A percentile compares a stretch with the other conserved stretches of the same genome.
phyloP scores from a whole-genome alignment of 2,888 invertebrate genomes.

The Saturnia japonica region DNA sequence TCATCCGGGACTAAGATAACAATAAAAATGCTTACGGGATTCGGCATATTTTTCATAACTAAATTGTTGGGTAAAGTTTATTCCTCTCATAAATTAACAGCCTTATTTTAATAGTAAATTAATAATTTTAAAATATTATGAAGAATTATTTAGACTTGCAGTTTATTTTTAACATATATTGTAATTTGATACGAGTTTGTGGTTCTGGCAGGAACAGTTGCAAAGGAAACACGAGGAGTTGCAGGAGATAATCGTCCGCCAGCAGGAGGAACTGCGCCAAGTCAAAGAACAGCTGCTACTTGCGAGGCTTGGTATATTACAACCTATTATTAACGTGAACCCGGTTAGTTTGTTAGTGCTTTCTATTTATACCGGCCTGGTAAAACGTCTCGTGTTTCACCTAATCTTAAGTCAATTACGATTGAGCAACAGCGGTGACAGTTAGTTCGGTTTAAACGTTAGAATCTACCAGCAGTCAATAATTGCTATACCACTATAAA shows the following conservation, averaged over 20 bases:
- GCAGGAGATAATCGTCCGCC: conserved; percentile 91
- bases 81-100: neutral
- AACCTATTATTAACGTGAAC: conserved; percentile 69
- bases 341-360: conserved; percentile 6
- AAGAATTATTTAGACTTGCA: neutral
- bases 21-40: neutral
- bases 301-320: conserved; percentile 87
- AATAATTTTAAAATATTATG: neutral
- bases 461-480: no score
- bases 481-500: no score
- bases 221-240: conserved; percentile 93
- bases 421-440: neutral
- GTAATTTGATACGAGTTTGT: conserved; percentile 58
- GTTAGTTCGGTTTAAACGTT: neutral
- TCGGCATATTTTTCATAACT: neutral
- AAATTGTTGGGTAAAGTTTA: no score
- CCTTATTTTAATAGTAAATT: neutral
- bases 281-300: conserved; percentile 94
- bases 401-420: neutral
- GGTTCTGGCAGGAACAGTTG: conserved; percentile 84
- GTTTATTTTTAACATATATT: conserved; percentile 16
- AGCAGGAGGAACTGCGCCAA: conserved; percentile 91
- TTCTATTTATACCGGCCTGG: neutral
- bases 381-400: neutral
- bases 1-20: neutral